A percentile compares a stretch with the other conserved stretches of the same genome.
Evolutionary conservation across 2,888 invertebrate genomes (phyloP).

Genomic region (Prosapia bicincta): DNA sequence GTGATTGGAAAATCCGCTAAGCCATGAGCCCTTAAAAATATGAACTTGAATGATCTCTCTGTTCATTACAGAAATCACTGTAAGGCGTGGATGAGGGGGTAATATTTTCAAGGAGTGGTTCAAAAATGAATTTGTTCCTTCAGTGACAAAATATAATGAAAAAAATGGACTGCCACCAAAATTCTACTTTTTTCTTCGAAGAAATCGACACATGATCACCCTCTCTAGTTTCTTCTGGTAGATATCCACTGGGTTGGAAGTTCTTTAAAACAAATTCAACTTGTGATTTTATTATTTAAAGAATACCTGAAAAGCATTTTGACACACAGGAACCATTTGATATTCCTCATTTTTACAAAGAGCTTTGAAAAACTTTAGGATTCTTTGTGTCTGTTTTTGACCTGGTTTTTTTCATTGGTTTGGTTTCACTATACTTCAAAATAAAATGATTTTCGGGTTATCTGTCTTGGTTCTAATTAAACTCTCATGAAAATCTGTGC

Average conservation of each 20-base stretch:
- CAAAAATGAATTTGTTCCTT: too few relatives aligned
- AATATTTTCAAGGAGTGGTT: too few relatives aligned
- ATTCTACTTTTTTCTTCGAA: too few relatives aligned
- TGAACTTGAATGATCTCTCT: too few relatives aligned
- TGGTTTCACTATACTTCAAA: conserved; percentile 10
- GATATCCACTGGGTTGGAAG: conserved; percentile 6
- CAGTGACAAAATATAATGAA: too few relatives aligned
- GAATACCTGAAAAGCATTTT: conserved; percentile 11
- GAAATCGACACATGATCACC: conserved; percentile 12
- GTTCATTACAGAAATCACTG: too few relatives aligned
- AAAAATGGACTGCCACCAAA: too few relatives aligned
- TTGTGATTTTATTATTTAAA: conserved; percentile 13
- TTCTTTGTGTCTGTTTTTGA: conserved; percentile 9
- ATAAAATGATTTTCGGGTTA: conserved; percentile 13
- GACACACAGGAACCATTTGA: conserved; percentile 21
- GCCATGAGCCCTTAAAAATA: too few relatives aligned
- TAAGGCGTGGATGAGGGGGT: too few relatives aligned
- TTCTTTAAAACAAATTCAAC: conserved; percentile 16
- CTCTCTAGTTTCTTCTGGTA: conserved; percentile 19
- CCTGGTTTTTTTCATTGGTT: conserved; percentile 10
- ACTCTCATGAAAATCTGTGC: conserved; percentile 10
- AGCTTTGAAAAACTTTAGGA: conserved; percentile 15
- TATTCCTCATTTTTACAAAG: conserved; percentile 14
- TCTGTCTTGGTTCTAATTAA: conserved; percentile 17
- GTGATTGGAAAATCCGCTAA: too few relatives aligned